Evolutionary conservation across 2,888 invertebrate genomes (phyloP).

Genomic region (Lottia scabra): DNA sequence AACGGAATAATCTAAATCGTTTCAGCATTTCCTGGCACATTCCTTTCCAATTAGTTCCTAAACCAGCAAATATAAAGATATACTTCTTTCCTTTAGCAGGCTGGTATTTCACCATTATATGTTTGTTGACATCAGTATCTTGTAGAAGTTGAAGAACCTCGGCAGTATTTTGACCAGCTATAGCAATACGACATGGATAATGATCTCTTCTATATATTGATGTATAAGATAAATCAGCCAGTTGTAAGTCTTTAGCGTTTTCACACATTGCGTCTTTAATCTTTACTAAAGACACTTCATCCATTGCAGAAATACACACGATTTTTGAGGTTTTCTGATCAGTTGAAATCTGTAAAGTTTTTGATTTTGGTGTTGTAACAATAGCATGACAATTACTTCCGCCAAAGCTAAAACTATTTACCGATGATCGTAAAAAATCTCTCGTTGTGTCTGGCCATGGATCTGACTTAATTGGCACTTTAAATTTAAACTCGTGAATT

Average conservation of each 20-base stretch:
- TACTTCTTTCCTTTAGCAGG: neutral
- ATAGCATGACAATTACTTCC: slow-evolving; percentile 46
- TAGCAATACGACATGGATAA: slow-evolving; percentile 23
- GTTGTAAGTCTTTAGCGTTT: neutral
- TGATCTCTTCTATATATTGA: slow-evolving; percentile 39
- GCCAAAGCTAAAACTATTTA: slow-evolving; percentile 49
- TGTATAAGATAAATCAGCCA: slow-evolving; percentile 31
- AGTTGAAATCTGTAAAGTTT: neutral
- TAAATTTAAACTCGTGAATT: slow-evolving; percentile 26
- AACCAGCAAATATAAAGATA: slow-evolving; percentile 46
- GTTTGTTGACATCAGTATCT: neutral
- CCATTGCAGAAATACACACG: slow-evolving; percentile 31
- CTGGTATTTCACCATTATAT: neutral
- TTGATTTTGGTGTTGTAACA: slow-evolving; percentile 14
- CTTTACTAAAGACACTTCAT: slow-evolving; percentile 9
- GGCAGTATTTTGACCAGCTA: slow-evolving; percentile 14
- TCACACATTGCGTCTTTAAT: slow-evolving; percentile 14
- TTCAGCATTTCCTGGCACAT: slow-evolving; percentile 40
- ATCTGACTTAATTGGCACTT: slow-evolving; percentile 20
- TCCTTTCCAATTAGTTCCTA: slow-evolving; percentile 43
- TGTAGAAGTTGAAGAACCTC: slow-evolving; percentile 15
- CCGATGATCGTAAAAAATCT: neutral
- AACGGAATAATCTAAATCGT: slow-evolving; percentile 24
- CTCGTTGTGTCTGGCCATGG: slow-evolving; percentile 25
- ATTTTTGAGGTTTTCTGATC: slow-evolving; percentile 5